Evolutionary conservation across 2,888 invertebrate genomes (phyloP).

Genomic region (Agonum fuliginosum): DNA sequence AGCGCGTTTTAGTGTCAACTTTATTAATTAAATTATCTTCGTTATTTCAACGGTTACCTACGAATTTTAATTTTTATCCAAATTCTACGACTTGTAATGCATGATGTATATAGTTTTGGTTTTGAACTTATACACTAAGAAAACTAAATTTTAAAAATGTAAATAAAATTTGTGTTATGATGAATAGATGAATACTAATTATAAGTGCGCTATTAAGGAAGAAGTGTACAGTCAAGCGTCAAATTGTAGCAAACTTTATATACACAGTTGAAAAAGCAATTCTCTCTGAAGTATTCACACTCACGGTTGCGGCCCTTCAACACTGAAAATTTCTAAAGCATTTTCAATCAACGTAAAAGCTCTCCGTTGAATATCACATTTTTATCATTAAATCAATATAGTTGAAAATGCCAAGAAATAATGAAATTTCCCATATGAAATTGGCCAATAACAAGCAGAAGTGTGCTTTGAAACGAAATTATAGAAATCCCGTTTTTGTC

Average conservation of each 20-base stretch:
- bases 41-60: no score
- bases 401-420: conserved; percentile 22
- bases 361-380: conserved; percentile 15
- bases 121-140: no score
- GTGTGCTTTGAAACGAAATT: no score
- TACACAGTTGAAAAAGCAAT: conserved; percentile 23
- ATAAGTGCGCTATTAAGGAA: no score
- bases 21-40: no score
- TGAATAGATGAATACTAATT: no score
- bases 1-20: no score
- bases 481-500: background rate
- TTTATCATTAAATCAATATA: conserved; percentile 41
- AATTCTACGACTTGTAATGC: no score
- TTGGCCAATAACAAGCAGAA: conserved; percentile 17
- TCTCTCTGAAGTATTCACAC: background rate
- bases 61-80: no score
- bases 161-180: background rate
- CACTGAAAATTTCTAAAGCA: conserved; percentile 23
- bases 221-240: background rate
- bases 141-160: no score
- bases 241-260: conserved; percentile 3
- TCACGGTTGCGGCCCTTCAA: conserved; percentile 7
- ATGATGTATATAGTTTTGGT: no score
- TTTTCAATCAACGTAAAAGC: conserved; percentile 33
- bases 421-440: conserved; percentile 30